Conservation (phyloP, 2,797 vertebrate genomes). For the Picus viridis region DNA sequence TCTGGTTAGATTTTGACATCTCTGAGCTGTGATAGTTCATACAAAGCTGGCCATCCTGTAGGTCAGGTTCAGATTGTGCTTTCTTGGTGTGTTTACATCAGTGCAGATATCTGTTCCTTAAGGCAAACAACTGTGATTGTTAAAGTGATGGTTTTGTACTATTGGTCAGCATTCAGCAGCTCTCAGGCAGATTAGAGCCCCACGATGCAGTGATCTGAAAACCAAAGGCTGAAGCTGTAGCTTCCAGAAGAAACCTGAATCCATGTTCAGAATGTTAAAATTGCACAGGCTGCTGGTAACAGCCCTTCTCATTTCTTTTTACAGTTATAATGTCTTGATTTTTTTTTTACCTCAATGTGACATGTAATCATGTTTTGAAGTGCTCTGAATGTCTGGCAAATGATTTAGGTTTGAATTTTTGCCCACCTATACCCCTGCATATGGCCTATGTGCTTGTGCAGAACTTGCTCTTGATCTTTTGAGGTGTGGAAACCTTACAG, state of each 20-base stretch:
- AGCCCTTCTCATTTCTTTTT: slow-evolving; percentile 22
- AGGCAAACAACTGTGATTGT: neutral
- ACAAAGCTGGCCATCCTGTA: neutral
- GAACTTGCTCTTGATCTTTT: slow-evolving; percentile 13
- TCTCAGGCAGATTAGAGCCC: neutral
- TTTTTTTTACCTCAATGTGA: neutral
- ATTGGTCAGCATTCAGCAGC: neutral
- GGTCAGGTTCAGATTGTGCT: neutral
- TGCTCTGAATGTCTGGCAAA: slow-evolving; percentile 41
- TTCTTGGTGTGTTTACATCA: neutral
- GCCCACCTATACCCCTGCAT: slow-evolving; percentile 27
- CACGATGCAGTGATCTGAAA: neutral
- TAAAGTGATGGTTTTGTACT: neutral
- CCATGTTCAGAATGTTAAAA: neutral
- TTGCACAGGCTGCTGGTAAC: neutral
- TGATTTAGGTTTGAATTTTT: slow-evolving; percentile 21
- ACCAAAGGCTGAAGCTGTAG: neutral
- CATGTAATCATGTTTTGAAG: slow-evolving; percentile 49
- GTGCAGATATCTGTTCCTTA: neutral
- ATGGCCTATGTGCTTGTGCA: neutral
- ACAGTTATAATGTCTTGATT: neutral
- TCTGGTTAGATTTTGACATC: neutral
- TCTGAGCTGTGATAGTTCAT: neutral
- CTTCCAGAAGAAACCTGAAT: neutral
- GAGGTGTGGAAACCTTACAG: neutral